Conservation (phyloP, 2,113 vertebrate genomes). For the Aramus guarauna region DNA sequence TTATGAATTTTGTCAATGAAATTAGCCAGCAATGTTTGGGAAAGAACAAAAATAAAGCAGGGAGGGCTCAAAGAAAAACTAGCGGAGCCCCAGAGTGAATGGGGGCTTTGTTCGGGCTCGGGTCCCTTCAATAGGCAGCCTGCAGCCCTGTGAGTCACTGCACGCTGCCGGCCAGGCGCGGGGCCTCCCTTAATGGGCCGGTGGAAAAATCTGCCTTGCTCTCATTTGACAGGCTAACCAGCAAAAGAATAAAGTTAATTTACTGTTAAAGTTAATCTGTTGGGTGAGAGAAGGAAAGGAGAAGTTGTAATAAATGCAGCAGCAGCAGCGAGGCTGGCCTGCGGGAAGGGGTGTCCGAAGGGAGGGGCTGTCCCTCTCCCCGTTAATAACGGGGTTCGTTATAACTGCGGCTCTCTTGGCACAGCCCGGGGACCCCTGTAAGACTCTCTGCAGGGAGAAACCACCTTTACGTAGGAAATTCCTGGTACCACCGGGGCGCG, state of each 20-base stretch:
- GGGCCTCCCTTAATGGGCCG: neutral
- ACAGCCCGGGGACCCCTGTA: rapidly evolving
- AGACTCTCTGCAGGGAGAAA: neutral
- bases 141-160: slow-evolving; percentile 37
- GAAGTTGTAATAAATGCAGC: neutral
- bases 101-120: slow-evolving; percentile 42
- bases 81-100: slow-evolving; percentile 2
- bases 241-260: slow-evolving; percentile 34
- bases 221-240: neutral
- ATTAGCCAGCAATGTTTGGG: slow-evolving; percentile 60
- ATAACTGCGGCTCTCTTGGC: neutral
- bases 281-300: slow-evolving; percentile 7
- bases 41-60: slow-evolving; percentile 60
- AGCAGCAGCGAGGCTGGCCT: neutral
- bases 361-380: rapidly evolving
- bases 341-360: neutral
- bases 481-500: rapidly evolving
- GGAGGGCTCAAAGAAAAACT: slow-evolving; percentile 17
- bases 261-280: slow-evolving; percentile 37
- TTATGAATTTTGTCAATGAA: slow-evolving; percentile 74
- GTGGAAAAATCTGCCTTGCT: neutral
- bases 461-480: rapidly evolving
- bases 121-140: slow-evolving; percentile 56
- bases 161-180: neutral
- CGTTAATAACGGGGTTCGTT: rapidly evolving